phyloP scores from a whole-genome alignment of 2,888 invertebrate species.

The Halocaridina rubra region DNA sequence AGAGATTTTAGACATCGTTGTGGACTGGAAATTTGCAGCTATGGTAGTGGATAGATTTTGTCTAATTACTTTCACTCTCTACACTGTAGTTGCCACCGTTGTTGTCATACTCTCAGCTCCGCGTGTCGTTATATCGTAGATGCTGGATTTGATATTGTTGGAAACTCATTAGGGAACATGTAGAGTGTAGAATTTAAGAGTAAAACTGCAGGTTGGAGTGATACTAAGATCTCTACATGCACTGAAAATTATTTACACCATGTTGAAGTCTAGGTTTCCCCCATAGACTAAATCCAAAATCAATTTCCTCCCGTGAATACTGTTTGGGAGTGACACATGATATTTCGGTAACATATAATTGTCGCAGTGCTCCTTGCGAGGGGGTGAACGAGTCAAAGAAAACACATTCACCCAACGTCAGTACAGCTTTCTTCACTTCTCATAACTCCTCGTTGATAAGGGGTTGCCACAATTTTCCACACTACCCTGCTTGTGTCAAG shows the following conservation, averaged over 20 bases:
- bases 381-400: too few species aligned
- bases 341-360: too few species aligned
- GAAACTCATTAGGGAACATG: background rate
- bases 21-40: slow-evolving; percentile 99
- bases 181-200: background rate
- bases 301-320: too few species aligned
- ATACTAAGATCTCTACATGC: background rate
- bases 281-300: too few species aligned
- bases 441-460: too few species aligned
- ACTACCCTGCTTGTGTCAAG: too few species aligned
- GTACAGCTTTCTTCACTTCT: too few species aligned
- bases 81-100: slow-evolving; percentile 96
- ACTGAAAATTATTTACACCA: background rate
- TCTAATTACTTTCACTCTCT: slow-evolving; percentile 98
- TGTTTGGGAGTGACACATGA: too few species aligned
- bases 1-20: slow-evolving; percentile 91
- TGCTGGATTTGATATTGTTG: background rate
- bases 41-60: slow-evolving; percentile 99
- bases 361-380: too few species aligned
- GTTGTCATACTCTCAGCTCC: slow-evolving; percentile 97
- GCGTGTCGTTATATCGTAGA: slow-evolving; percentile 71
- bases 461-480: too few species aligned
- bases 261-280: too few species aligned
- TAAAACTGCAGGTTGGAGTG: background rate
- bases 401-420: too few species aligned